Base-by-base conservation (phyloP, 1,140 invertebrate species). In the Drosophila mauritiana region DNA sequence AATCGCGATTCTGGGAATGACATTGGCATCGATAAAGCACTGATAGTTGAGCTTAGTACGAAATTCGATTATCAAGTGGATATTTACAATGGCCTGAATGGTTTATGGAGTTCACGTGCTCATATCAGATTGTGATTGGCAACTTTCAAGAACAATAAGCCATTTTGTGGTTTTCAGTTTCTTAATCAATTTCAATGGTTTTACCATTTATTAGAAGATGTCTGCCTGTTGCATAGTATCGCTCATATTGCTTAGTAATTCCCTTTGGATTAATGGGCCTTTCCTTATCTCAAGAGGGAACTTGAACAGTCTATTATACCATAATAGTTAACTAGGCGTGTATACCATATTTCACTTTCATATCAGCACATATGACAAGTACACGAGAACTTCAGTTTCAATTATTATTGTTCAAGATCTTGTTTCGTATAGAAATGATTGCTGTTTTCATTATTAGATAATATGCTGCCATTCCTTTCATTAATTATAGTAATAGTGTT, bases 21-120 rank as follows among this genome's bases (percentile, higher is more conserved):
- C 13, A 20, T 15, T 34, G 20, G 40, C 27, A 31, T 40, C 27
- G 45, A 75, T 75, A 64, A 53, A 36, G 39, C 10, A 15, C 22
- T 22, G 55, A 73, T 73, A 56, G 51, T 56, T 70, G 52, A n/a
- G 15, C 43, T 57, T 48, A 40, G 36, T n/a, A 11, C 65, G n/a
- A 15, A 57, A 57, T 48, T 57, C 42, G 10, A 70, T 55, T 70
- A 57, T 36, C 4, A 40, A 42, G 36, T 49, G 52, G 65, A 70
- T 72, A 70, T 70, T 70, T 72, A 70, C 51, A 57, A 27, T 42
- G 22, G 4, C n/a, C 3, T 17, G 0, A n/a, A 10, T 25, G 36
- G 40, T 70, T 68, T 70, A 70, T 70, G 25, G 27, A 48, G 42
- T 36, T 69, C 63, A 56, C 51, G 64, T 72, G 68, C n/a, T n/a